phyloP scores from a whole-genome alignment of 1,140 invertebrate species.

The Brachionus plicatilis region DNA sequence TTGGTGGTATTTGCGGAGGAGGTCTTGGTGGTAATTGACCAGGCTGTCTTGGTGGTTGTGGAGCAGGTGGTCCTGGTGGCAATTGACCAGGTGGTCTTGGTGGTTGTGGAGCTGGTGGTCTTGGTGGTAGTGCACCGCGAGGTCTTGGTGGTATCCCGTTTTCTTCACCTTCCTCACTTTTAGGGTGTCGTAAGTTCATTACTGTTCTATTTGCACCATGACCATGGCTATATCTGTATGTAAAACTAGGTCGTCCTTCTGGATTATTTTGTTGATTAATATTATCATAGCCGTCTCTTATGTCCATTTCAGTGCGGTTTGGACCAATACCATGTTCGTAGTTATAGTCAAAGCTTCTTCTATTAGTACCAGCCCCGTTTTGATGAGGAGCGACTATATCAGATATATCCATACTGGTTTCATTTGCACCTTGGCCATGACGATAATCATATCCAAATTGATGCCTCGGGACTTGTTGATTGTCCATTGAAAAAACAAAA shows the following conservation, averaged over 20 bases:
- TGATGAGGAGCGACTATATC: not conserved
- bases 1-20: not conserved
- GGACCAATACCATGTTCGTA: not conserved
- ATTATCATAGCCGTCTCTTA: not conserved
- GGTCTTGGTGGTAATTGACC: not conserved
- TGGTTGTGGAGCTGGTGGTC: not conserved
- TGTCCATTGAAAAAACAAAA: constrained; percentile 11
- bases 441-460: not conserved
- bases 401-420: not conserved
- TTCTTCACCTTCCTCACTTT: not conserved
- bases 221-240: not conserved
- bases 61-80: not conserved
- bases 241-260: not conserved
- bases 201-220: not conserved
- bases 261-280: not conserved
- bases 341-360: not conserved
- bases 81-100: not conserved
- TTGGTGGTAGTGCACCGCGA: not conserved
- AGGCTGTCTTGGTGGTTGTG: not conserved
- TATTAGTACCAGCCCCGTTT: not conserved
- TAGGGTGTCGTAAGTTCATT: not conserved
- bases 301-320: not conserved
- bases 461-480: not conserved
- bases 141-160: not conserved
- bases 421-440: not conserved